Evolutionary conservation across 64 coral and sea anemone genomes (phyloP), one percentile per base, ranked within the genome.

Genomic region (Cladopsammia gracilis): DNA sequence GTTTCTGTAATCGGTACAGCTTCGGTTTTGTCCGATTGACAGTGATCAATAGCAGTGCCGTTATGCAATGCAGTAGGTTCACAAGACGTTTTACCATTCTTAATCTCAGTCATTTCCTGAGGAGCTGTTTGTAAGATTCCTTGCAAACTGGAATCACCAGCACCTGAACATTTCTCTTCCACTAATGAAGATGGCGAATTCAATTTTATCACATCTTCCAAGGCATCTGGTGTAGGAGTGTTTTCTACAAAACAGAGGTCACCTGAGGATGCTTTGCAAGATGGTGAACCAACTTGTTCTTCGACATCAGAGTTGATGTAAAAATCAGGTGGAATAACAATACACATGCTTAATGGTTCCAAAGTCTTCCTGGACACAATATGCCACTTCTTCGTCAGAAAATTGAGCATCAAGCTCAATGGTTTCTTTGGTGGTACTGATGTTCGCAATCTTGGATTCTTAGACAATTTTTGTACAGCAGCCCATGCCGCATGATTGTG

Each of bases 381-480:
- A 56, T 89, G 92, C 98, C 98, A 99, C 65, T 96, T 99, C 25
- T 74, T 93, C 52, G 45, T 93, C 48, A 99, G 85, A 92, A 91
- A 99, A 89, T 54, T 76, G 16, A 99, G 77, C 4, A 99, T 77
- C 49, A 76, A 44, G 86, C 52, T 83, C 7, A 99, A 42, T 43
- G 88, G 91, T 92, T 94, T 99, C 57, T 96, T 96, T 59, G 98
- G 59, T 20, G 91, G 91, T 6, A 99, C 94, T 26, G 88, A 89
- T 4, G 94, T 99, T 81, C 92, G 91, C 25, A 99, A 78, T 5
- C 98, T 75, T 44, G 98, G 98, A 46, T 99, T 99, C 23, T 96
- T 93, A 23, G 98, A 85, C 34, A 99, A 47, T 72, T 71, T 78
- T 71, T 99, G 98, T 52, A 99, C 91, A 64, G 78, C 88, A 58